Conservation (phyloP, 2,113 vertebrate species). For the Genyomyrus donnyi region DNA sequence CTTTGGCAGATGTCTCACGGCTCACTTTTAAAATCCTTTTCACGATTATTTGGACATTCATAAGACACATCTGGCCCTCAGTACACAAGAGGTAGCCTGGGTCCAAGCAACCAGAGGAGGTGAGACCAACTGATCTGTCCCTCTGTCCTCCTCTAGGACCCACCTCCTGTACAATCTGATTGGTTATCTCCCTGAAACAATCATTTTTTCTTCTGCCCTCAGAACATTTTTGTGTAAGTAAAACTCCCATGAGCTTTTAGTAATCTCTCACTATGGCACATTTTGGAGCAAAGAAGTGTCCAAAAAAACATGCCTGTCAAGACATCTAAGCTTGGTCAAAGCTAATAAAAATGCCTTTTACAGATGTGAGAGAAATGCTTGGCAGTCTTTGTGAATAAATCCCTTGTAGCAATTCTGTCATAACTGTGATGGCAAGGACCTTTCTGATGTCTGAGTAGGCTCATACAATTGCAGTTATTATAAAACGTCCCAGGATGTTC, state of each 20-base stretch:
- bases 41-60: neutral
- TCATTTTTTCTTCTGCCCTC: too few relatives aligned
- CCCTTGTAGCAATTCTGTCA: neutral
- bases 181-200: too few relatives aligned
- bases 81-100: neutral
- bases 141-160: too few relatives aligned
- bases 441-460: neutral
- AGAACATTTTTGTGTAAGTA: too few relatives aligned
- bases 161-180: too few relatives aligned
- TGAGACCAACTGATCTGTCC: too few relatives aligned
- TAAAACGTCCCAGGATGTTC: neutral
- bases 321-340: neutral
- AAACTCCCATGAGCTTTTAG: neutral
- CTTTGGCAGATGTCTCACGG: neutral
- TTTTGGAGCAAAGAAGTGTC: neutral
- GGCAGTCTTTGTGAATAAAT: neutral
- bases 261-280: neutral
- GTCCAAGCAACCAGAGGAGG: too few relatives aligned
- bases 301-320: neutral
- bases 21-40: neutral
- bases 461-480: neutral
- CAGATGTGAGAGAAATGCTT: slow-evolving; percentile 4
- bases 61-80: neutral
- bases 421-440: neutral
- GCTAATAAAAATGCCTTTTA: neutral